phyloP scores from a whole-genome alignment of 2,797 vertebrate genomes.

The Prionace glauca region DNA sequence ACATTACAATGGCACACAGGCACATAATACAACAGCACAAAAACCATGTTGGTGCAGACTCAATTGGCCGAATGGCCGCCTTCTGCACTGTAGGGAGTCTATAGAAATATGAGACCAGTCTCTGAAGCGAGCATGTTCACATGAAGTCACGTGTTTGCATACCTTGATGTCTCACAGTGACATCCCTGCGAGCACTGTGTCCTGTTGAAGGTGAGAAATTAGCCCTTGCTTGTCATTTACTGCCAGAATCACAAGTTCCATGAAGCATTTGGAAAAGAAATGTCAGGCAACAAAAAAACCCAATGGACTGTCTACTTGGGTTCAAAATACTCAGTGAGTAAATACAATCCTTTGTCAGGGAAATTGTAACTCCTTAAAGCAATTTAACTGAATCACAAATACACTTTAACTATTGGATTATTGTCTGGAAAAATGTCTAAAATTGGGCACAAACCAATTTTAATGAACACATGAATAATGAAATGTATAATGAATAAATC shows the following conservation, averaged over 20 bases:
- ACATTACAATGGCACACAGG: no score
- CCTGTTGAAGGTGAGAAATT: background rate
- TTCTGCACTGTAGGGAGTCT: no score
- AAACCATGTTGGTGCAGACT: no score
- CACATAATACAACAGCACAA: no score
- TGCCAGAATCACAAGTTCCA: background rate
- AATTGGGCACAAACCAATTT: background rate
- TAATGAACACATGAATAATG: constrained; percentile 18
- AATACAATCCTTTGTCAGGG: background rate
- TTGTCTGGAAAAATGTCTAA: background rate
- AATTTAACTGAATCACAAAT: background rate
- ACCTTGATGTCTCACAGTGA: background rate
- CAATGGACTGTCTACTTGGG: background rate
- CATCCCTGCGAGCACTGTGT: background rate
- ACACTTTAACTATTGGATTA: background rate
- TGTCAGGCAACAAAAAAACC: background rate
- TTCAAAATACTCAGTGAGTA: background rate
- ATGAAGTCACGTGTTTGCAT: background rate
- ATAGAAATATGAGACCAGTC: background rate
- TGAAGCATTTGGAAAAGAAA: background rate
- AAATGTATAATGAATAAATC: constrained; percentile 35
- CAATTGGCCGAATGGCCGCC: no score
- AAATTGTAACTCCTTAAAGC: background rate
- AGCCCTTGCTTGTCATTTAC: background rate
- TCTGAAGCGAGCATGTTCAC: background rate